A percentile compares a stretch with the other conserved stretches of the same genome.
Evolutionary conservation across 2,113 vertebrate species (phyloP).

Genomic region (Paraplagusia blochii): DNA sequence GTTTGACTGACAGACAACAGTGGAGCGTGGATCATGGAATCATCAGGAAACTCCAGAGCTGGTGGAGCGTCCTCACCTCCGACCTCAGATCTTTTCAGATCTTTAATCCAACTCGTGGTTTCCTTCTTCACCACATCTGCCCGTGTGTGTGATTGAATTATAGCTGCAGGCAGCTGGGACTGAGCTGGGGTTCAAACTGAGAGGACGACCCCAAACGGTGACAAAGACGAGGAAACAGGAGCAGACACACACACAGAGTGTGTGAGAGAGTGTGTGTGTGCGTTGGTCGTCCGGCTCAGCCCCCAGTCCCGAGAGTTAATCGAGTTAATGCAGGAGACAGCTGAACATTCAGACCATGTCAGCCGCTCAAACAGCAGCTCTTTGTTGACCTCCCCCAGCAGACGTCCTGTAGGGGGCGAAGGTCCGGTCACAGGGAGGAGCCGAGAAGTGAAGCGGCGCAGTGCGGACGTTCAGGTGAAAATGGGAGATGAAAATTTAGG

Average conservation of each 20-base stretch:
- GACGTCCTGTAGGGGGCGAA: slow-evolving; percentile 15
- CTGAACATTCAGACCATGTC: slow-evolving; percentile 56
- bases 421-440: slow-evolving; percentile 38
- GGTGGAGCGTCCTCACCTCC: no score
- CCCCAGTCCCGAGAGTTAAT: slow-evolving; percentile 50
- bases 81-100: no score
- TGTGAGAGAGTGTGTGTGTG: neutral
- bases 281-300: slow-evolving; percentile 11
- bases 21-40: no score
- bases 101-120: no score
- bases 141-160: slow-evolving; percentile 42
- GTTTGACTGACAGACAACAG: no score
- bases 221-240: neutral
- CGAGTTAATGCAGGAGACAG: slow-evolving; percentile 52
- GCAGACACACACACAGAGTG: neutral
- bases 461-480: neutral
- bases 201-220: neutral
- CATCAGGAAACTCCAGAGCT: no score
- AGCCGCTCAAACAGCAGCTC: slow-evolving; percentile 45
- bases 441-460: neutral
- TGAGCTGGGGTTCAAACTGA: neutral
- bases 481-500: no score
- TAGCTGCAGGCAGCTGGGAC: slow-evolving; percentile 45
- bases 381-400: slow-evolving; percentile 44
- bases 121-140: neutral